Evolutionary conservation across 2,797 vertebrate species (phyloP).

Genomic region (Scomberomorus guttatus): DNA sequence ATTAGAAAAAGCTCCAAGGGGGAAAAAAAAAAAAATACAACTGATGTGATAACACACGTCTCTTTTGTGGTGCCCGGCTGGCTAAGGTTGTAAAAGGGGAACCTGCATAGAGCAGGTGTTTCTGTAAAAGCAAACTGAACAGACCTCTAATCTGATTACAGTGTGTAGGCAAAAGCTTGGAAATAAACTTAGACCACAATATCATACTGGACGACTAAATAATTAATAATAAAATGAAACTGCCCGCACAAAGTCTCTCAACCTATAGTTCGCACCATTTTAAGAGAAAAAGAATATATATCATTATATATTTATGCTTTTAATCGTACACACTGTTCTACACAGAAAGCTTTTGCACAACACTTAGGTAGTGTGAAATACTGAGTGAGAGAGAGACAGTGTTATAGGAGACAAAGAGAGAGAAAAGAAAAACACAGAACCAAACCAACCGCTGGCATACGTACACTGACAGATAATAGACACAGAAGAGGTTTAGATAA

Average conservation of each 20-base stretch:
- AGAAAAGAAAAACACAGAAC: constrained; percentile 5
- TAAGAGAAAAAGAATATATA: not conserved
- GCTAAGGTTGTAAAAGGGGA: constrained; percentile 34
- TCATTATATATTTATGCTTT: constrained; percentile 29
- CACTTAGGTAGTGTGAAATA: constrained; percentile 22
- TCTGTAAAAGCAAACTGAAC: constrained; percentile 42
- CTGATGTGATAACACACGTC: constrained; percentile 40
- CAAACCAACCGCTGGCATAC: not conserved
- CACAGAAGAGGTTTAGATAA: constrained; percentile 33
- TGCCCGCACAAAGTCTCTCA: not conserved
- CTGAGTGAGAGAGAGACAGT: not conserved
- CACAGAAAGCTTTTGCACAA: constrained; percentile 25
- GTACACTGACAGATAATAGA: constrained; percentile 17
- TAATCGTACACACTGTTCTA: constrained; percentile 13
- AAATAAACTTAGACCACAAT: not conserved
- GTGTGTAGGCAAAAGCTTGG: constrained; percentile 10
- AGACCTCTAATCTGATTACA: constrained; percentile 51
- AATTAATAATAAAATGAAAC: not conserved
- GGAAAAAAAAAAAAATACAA: constrained; percentile 14
- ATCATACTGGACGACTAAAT: not conserved
- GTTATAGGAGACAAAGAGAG: not conserved
- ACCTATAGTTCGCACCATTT: not conserved
- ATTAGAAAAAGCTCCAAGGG: constrained; percentile 16
- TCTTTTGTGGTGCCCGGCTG: constrained; percentile 26
- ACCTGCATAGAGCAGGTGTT: constrained; percentile 65